phyloP scores from a whole-genome alignment of 2,113 vertebrate genomes.

The Rhombomys opimus region DNA sequence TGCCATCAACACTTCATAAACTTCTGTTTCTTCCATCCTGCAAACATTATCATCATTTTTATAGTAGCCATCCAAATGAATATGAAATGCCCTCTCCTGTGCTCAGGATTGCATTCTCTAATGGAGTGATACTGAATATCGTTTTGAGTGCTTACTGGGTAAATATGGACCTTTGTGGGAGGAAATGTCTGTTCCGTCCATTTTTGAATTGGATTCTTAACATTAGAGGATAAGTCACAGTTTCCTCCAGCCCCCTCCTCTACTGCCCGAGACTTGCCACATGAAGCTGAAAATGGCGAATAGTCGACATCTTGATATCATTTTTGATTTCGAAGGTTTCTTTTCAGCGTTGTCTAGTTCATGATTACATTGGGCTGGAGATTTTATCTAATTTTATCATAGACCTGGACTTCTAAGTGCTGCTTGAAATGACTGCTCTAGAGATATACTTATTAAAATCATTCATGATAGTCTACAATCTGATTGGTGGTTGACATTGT shows the following conservation, averaged over 20 bases:
- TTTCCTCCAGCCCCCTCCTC: background rate
- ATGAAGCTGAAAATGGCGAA: background rate
- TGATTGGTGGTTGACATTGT: slow-evolving; percentile 16
- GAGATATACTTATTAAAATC: slow-evolving; percentile 17
- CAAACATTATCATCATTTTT: background rate
- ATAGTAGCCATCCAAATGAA: background rate
- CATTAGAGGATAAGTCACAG: background rate
- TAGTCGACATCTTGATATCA: background rate
- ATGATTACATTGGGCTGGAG: background rate
- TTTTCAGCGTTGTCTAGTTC: slow-evolving; percentile 16
- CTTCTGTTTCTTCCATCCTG: background rate
- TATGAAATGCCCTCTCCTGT: background rate
- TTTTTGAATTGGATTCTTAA: slow-evolving; percentile 11
- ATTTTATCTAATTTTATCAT: slow-evolving; percentile 1
- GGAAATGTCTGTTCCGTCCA: background rate
- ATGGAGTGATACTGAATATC: background rate
- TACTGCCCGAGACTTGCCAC: background rate
- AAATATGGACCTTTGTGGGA: background rate
- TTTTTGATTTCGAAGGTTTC: slow-evolving; percentile 11
- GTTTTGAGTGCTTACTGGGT: background rate
- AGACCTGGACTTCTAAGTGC: background rate
- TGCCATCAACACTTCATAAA: background rate
- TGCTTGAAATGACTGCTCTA: background rate
- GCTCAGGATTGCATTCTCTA: background rate
- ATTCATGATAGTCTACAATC: background rate